These are phyloP conservation scores for Chloroceryle aenea DNA, from an alignment of 2,113 vertebrate species.

Conservation along the genomic window DNA sequence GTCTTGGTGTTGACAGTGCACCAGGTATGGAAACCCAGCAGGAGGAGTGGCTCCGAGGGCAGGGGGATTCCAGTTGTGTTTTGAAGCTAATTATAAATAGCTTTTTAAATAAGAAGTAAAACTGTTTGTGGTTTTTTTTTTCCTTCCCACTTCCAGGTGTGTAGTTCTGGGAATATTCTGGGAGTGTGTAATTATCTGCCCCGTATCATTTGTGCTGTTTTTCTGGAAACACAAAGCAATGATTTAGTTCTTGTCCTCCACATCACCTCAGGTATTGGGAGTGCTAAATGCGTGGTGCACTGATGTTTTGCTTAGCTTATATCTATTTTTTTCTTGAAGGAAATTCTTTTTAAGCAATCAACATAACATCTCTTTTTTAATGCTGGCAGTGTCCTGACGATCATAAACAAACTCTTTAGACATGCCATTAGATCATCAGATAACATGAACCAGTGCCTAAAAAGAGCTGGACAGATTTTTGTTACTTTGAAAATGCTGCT, in stretches of 20 bases:
- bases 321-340: constrained; percentile 73
- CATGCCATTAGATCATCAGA: not conserved
- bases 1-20: not conserved
- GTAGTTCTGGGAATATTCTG: not conserved
- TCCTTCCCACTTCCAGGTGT: not conserved
- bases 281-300: constrained; percentile 59
- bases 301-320: constrained; percentile 72
- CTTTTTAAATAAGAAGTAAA: not conserved
- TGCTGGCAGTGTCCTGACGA: constrained; percentile 43
- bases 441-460: constrained; percentile 2
- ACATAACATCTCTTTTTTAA: not conserved
- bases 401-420: constrained; percentile 46
- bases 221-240: not conserved
- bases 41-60: not conserved
- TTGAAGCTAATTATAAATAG: not conserved
- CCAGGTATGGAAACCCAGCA: not conserved
- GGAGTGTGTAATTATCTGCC: not conserved
- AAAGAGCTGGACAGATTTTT: not conserved
- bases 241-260: constrained; percentile 56
- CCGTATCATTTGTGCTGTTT: not conserved
- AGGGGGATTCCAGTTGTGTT: not conserved
- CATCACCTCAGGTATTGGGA: constrained; percentile 74
- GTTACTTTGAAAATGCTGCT: not conserved
- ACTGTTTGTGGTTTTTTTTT: not conserved
- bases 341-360: constrained; percentile 54